phyloP scores from a whole-genome alignment of 1,140 invertebrate genomes.

The Odontomachus brunneus region DNA sequence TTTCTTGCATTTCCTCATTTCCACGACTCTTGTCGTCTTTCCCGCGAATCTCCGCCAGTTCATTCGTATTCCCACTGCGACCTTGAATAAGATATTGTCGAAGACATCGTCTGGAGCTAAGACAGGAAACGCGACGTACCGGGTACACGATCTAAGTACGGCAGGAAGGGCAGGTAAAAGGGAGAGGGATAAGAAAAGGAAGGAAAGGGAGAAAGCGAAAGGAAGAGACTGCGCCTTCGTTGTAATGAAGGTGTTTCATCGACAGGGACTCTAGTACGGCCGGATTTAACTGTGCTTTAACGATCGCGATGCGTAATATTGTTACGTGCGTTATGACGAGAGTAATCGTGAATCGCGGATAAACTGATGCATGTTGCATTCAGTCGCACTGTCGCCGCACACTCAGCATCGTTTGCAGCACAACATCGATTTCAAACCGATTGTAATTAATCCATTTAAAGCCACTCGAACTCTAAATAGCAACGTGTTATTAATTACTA shows the following conservation, averaged over 20 bases:
- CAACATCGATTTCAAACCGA: conserved; percentile 11
- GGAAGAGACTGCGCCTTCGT: neutral
- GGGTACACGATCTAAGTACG: neutral
- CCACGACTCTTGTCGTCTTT: neutral
- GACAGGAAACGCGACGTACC: conserved; percentile 25
- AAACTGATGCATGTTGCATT: neutral
- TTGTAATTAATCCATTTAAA: conserved; percentile 4
- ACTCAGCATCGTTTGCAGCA: neutral
- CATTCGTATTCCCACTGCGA: conserved; percentile 37
- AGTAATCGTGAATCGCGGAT: neutral
- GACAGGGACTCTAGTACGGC: neutral
- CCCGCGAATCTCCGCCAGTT: neutral
- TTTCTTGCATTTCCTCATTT: conserved; percentile 9
- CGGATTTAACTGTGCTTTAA: conserved; percentile 38
- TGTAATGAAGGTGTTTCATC: neutral
- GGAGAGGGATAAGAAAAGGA: neutral
- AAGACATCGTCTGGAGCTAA: conserved; percentile 1
- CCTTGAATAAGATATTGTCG: conserved; percentile 7
- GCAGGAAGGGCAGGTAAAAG: neutral
- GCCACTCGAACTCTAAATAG: too few relatives aligned
- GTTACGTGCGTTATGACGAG: conserved; percentile 1
- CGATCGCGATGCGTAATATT: neutral
- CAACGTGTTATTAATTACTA: too few relatives aligned
- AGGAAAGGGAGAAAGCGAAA: conserved; percentile 49
- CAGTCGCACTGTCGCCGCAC: neutral